These are phyloP conservation scores for Atopsyche davidsoni DNA, from an alignment of 1,140 invertebrate genomes.

Conservation along the genomic window DNA sequence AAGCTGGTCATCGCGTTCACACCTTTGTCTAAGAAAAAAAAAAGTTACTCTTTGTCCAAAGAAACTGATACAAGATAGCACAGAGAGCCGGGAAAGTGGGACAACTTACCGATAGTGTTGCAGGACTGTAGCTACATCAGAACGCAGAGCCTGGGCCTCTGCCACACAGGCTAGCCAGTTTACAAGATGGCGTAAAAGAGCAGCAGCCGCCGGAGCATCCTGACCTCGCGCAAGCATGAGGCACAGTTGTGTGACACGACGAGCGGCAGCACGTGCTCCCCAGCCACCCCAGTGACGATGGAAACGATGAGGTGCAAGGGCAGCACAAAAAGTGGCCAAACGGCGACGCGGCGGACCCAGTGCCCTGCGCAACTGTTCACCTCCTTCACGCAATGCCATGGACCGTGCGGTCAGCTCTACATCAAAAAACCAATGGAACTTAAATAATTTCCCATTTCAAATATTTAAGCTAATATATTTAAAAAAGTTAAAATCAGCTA, in stretches of 20 bases:
- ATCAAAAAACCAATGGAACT: no score
- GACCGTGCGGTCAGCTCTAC: constrained; percentile 13
- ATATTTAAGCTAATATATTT: no score
- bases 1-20: neutral
- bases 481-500: no score
- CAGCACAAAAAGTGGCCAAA: constrained; percentile 6
- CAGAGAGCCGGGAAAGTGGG: no score
- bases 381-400: constrained; percentile 4
- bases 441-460: no score
- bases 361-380: constrained; percentile 1
- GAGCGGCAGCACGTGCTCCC: constrained; percentile 7
- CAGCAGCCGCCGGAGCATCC: no score
- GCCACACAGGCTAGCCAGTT: neutral
- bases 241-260: neutral
- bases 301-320: constrained; percentile 10
- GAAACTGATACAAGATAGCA: no score
- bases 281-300: constrained; percentile 12
- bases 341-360: constrained; percentile 10
- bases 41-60: no score
- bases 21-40: neutral
- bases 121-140: no score
- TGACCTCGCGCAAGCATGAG: neutral
- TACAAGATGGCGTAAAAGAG: no score
- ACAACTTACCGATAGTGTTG: no score
- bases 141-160: neutral